These are phyloP conservation scores for Spisula subtruncata DNA, from an alignment of 2,888 invertebrate species.

Conservation along the genomic window DNA sequence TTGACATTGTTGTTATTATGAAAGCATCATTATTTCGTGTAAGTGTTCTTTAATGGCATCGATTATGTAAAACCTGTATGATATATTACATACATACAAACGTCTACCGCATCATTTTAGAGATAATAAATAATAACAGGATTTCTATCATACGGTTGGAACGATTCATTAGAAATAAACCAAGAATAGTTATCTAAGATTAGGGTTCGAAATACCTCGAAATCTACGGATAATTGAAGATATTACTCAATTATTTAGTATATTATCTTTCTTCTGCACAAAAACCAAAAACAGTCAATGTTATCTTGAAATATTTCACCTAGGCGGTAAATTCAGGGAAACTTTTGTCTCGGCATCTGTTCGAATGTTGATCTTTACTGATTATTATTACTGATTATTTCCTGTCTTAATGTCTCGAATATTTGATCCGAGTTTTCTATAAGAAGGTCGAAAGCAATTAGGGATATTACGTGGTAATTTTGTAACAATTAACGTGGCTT, in stretches of 20 bases:
- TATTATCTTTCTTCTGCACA: not conserved
- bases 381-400: conserved; percentile 2
- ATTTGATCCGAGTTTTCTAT: not conserved
- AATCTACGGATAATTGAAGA: not conserved
- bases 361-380: conserved; percentile 1
- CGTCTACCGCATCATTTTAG: too few relatives aligned
- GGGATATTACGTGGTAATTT: not conserved
- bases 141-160: too few relatives aligned
- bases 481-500: not conserved
- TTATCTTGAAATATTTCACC: conserved; percentile 1
- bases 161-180: too few relatives aligned
- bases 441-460: not conserved
- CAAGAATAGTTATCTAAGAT: not conserved
- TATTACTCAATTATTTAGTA: not conserved
- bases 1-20: too few relatives aligned
- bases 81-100: too few relatives aligned
- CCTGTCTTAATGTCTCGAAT: conserved; percentile 2
- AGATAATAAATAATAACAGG: too few relatives aligned
- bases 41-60: too few relatives aligned
- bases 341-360: not conserved
- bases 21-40: too few relatives aligned
- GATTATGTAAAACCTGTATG: too few relatives aligned
- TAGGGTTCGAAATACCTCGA: not conserved
- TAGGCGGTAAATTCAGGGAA: not conserved
- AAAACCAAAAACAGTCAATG: not conserved